These are phyloP conservation scores for Steromphala cineraria DNA, from an alignment of 2,888 invertebrate genomes.

Conservation along the genomic window DNA sequence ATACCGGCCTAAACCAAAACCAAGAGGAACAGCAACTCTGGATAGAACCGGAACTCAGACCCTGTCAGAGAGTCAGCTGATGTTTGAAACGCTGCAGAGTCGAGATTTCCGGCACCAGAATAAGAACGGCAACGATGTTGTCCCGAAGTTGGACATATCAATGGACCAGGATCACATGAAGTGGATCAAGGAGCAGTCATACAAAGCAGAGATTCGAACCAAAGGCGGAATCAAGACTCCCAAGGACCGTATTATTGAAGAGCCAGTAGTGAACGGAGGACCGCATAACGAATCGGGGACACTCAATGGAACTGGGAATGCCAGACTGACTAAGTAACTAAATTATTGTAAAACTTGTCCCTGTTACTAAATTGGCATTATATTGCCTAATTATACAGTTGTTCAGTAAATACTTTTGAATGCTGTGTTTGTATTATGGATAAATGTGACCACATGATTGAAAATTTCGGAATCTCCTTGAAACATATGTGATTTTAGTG, in stretches of 20 bases:
- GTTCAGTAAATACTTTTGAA: too few species aligned
- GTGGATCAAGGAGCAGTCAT: constrained; percentile 71
- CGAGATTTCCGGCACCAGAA: constrained; percentile 58
- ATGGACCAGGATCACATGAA: constrained; percentile 71
- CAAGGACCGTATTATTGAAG: not conserved
- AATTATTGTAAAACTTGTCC: not conserved
- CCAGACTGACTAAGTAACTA: not conserved
- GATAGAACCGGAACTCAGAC: not conserved
- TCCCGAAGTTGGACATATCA: constrained; percentile 72
- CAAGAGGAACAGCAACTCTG: constrained; percentile 20
- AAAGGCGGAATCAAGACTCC: constrained; percentile 37
- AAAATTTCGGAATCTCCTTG: too few species aligned
- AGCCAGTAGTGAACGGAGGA: not conserved
- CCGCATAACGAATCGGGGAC: not conserved
- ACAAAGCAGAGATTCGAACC: constrained; percentile 55
- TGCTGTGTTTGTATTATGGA: too few species aligned
- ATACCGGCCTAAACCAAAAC: constrained; percentile 5
- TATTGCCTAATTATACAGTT: too few species aligned
- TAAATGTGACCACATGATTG: too few species aligned
- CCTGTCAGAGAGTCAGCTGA: constrained; percentile 44
- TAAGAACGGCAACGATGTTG: constrained; percentile 42
- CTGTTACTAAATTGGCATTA: too few species aligned
- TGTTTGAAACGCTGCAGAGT: constrained; percentile 70
- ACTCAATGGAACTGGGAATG: not conserved
- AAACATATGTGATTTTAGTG: too few species aligned